A percentile compares a stretch with the other conserved stretches of the same genome.
These are phyloP conservation scores for Penaeus indicus DNA, from an alignment of 1,140 invertebrate species.

Conservation along the genomic window DNA sequence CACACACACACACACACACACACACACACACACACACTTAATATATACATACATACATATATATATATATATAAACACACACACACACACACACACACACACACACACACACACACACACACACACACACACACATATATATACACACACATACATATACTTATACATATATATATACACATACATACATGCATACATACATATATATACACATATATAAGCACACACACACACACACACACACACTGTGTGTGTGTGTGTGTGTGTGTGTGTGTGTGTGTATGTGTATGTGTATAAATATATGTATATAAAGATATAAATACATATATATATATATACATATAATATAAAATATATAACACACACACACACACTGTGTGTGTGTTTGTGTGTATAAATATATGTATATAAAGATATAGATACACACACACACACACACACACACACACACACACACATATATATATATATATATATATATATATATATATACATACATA, in stretches of 20 bases:
- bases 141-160: neutral
- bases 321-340: no score
- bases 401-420: neutral
- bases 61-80: no score
- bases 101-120: neutral
- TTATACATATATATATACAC: neutral
- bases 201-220: slow-evolving; percentile 17
- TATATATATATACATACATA: neutral
- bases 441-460: neutral
- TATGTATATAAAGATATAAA: neutral
- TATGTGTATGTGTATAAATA: neutral
- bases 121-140: slow-evolving; percentile 2
- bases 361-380: no score
- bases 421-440: neutral
- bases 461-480: neutral
- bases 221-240: neutral
- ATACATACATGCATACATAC: neutral
- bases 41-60: no score
- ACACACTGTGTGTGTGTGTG: neutral
- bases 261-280: neutral
- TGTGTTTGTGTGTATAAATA: neutral
- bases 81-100: neutral
- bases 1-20: neutral
- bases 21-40: neutral
- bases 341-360: no score